Evolutionary conservation across 2,797 vertebrate species (phyloP).

Genomic region (Bovichtus diacanthus): DNA sequence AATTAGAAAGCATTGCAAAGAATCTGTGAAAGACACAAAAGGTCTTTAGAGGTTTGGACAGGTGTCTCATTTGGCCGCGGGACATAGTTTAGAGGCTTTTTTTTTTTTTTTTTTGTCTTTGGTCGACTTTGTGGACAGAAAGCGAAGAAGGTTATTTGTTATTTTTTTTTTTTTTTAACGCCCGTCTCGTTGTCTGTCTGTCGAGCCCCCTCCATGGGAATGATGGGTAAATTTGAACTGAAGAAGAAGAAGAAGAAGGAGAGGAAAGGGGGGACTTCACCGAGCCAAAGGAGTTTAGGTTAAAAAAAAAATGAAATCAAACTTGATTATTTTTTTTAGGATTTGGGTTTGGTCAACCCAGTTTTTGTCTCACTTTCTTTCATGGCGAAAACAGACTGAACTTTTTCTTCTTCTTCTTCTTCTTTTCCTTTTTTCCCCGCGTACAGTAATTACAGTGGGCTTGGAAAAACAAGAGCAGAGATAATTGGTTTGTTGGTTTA

Average conservation of each 20-base stretch:
- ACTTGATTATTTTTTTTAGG: slow-evolving; percentile 29
- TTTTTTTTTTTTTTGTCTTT: slow-evolving; percentile 77
- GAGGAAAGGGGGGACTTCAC: too few species aligned
- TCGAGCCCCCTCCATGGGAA: slow-evolving; percentile 64
- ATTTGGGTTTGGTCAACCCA: slow-evolving; percentile 35
- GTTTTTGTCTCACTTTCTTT: slow-evolving; percentile 27
- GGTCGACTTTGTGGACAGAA: slow-evolving; percentile 71
- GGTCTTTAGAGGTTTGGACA: slow-evolving; percentile 83
- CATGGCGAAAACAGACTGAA: slow-evolving; percentile 34
- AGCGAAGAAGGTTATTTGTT: slow-evolving; percentile 87
- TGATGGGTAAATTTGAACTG: slow-evolving; percentile 53
- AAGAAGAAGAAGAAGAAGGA: not conserved
- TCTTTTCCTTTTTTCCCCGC: not conserved
- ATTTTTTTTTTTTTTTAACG: slow-evolving; percentile 85
- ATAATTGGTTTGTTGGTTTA: slow-evolving; percentile 78
- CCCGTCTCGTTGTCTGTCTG: slow-evolving; percentile 54
- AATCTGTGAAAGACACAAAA: slow-evolving; percentile 80
- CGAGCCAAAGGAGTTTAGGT: slow-evolving; percentile 21
- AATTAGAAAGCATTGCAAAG: slow-evolving; percentile 78
- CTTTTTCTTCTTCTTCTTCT: not conserved
- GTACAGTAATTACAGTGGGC: slow-evolving; percentile 68
- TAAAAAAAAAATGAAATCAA: slow-evolving; percentile 32
- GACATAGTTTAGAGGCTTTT: slow-evolving; percentile 78
- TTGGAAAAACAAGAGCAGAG: slow-evolving; percentile 65
- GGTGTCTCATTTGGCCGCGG: slow-evolving; percentile 81